Percentiles rank a stretch among this genome's conserved stretches.
phyloP scores from a whole-genome alignment of 2,888 invertebrate species.

The Lypha dubia region DNA sequence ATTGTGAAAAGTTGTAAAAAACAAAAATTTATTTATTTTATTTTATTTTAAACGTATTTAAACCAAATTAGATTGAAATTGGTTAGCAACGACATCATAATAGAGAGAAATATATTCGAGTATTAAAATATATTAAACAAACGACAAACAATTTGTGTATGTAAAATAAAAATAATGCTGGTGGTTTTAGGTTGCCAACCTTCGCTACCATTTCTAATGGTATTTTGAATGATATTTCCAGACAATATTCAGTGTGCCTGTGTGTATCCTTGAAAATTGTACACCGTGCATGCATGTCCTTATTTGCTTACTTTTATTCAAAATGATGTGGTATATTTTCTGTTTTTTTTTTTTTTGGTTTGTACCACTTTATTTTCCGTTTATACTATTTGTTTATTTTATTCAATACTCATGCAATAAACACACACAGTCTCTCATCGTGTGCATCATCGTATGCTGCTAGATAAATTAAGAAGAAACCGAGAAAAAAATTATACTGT shows the following conservation, averaged over 20 bases:
- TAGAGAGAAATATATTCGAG: not conserved
- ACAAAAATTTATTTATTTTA: not conserved
- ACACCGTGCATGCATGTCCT: slow-evolving; percentile 30
- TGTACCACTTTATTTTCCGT: slow-evolving; percentile 29
- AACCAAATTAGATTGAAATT: not conserved
- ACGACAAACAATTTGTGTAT: not conserved
- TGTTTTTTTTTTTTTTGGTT: no score
- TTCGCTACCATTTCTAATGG: not conserved
- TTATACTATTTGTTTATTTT: slow-evolving; percentile 61
- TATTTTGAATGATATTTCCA: slow-evolving; percentile 2
- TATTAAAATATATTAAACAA: not conserved
- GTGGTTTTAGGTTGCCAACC: not conserved
- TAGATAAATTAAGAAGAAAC: not conserved
- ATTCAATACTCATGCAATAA: slow-evolving; percentile 11
- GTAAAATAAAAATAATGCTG: not conserved
- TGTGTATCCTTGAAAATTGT: slow-evolving; percentile 26
- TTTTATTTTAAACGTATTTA: no score
- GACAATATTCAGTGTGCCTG: not conserved
- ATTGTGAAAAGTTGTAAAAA: not conserved
- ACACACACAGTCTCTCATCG: no score
- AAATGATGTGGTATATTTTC: slow-evolving; percentile 36
- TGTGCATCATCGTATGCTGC: slow-evolving; percentile 23
- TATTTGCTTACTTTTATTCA: slow-evolving; percentile 24
- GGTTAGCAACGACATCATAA: not conserved
- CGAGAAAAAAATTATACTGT: not conserved